phyloP scores from a whole-genome alignment of 2,113 vertebrate genomes.

The Bujurquina vittata region DNA sequence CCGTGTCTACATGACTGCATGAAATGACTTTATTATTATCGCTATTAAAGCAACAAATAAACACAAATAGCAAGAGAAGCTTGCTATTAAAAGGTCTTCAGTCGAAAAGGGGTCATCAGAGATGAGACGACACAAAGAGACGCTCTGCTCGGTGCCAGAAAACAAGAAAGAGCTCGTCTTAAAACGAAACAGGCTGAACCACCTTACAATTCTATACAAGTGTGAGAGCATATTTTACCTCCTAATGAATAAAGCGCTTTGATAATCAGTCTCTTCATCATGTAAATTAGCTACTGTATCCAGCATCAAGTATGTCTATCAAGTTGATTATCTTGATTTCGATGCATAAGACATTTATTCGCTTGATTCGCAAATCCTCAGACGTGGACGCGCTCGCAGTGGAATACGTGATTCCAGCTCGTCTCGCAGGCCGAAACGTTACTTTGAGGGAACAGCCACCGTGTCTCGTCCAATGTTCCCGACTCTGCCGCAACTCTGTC shows the following conservation, averaged over 20 bases:
- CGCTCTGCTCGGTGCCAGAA: not conserved
- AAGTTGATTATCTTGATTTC: constrained; percentile 55
- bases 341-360: constrained; percentile 18
- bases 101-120: not conserved
- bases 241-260: constrained; percentile 31
- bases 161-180: not conserved
- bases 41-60: not conserved
- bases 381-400: not conserved
- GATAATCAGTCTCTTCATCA: constrained; percentile 57
- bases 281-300: constrained; percentile 56
- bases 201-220: constrained; percentile 22
- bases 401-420: not conserved
- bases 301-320: constrained; percentile 25
- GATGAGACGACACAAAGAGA: not conserved
- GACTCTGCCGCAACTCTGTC: not conserved
- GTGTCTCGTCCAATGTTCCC: not conserved
- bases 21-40: not conserved
- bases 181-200: not conserved
- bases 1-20: not conserved
- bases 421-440: not conserved
- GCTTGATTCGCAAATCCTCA: constrained; percentile 1
- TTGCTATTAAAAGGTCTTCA: not conserved
- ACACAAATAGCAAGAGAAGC: not conserved
- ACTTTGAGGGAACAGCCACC: not conserved
- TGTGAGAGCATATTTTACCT: constrained; percentile 33